Percentiles rank a stretch among this genome's conserved stretches.
Conservation (phyloP, 2,888 invertebrate genomes). For the Erebia epiphron region DNA sequence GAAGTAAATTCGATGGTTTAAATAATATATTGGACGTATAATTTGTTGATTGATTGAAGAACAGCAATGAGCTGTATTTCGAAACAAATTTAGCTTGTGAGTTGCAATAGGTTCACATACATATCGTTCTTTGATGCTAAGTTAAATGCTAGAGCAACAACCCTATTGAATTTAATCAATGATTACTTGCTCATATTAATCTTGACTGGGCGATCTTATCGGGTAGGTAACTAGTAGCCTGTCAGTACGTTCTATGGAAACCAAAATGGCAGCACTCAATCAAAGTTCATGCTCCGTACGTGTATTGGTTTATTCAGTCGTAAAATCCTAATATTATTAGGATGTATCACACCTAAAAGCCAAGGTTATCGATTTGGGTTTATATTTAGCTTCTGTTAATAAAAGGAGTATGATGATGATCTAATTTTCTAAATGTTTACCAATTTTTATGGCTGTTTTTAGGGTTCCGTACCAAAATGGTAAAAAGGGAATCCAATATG, state of each 20-base stretch:
- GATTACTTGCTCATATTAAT: constrained; percentile 23
- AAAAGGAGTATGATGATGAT: background rate
- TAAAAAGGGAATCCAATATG: too few species aligned
- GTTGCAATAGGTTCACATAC: background rate
- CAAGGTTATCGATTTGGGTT: background rate
- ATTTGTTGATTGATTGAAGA: background rate
- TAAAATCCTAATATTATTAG: constrained; percentile 22
- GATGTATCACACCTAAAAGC: constrained; percentile 16
- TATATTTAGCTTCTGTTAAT: background rate
- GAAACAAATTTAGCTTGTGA: too few species aligned
- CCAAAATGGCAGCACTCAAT: constrained; percentile 28
- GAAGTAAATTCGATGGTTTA: background rate
- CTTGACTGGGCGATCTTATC: constrained; percentile 28
- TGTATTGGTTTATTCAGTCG: constrained; percentile 32
- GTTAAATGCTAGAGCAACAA: constrained; percentile 2
- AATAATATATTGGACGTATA: too few species aligned
- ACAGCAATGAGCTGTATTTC: background rate
- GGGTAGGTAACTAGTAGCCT: constrained; percentile 15
- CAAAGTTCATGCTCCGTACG: constrained; percentile 28
- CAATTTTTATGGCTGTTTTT: background rate
- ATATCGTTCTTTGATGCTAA: constrained; percentile 11
- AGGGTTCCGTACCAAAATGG: background rate
- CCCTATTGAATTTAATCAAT: constrained; percentile 18
- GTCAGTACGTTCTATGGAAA: constrained; percentile 25
- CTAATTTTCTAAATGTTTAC: background rate